These are phyloP conservation scores for Amblyopsis rosae DNA, from an alignment of 2,113 vertebrate species.

Conservation along the genomic window DNA sequence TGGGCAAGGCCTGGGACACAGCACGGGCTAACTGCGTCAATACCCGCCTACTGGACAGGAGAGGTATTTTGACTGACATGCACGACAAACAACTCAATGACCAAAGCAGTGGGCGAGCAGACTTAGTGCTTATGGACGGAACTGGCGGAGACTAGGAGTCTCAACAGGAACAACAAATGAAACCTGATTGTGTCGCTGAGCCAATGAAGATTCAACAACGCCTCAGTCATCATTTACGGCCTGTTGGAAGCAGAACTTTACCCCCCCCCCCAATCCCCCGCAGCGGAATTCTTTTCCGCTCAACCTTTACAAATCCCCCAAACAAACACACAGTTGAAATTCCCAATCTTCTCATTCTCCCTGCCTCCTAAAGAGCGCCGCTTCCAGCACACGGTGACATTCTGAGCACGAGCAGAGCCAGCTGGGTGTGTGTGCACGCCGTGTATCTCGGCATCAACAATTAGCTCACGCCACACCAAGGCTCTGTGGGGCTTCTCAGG, in stretches of 20 bases:
- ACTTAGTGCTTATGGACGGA: slow-evolving; percentile 29
- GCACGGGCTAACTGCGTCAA: no score
- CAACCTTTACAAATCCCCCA: slow-evolving; percentile 57
- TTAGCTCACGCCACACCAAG: slow-evolving; percentile 60
- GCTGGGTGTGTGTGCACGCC: slow-evolving; percentile 36
- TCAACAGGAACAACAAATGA: slow-evolving; percentile 38
- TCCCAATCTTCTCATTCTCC: slow-evolving; percentile 50
- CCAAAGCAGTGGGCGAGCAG: slow-evolving; percentile 38
- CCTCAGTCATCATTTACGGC: slow-evolving; percentile 14
- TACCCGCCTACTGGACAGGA: no score
- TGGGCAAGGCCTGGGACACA: no score
- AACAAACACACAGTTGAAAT: slow-evolving; percentile 43
- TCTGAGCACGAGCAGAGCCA: slow-evolving; percentile 56
- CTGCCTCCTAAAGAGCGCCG: slow-evolving; percentile 49
- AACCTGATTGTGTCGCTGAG: slow-evolving; percentile 28
- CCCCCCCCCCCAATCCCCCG: neutral
- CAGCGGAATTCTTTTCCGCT: slow-evolving; percentile 22
- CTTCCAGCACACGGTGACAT: slow-evolving; percentile 66
- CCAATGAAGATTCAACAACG: slow-evolving; percentile 15
- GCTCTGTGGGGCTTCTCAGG: slow-evolving; percentile 53
- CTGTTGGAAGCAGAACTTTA: slow-evolving; percentile 1
- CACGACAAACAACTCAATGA: no score
- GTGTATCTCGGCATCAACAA: slow-evolving; percentile 70
- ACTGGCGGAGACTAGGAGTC: slow-evolving; percentile 36
- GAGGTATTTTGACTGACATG: no score